Base-by-base conservation (phyloP, 35 echinoderm and acorn worm genomes). In the Diadema setosum region DNA sequence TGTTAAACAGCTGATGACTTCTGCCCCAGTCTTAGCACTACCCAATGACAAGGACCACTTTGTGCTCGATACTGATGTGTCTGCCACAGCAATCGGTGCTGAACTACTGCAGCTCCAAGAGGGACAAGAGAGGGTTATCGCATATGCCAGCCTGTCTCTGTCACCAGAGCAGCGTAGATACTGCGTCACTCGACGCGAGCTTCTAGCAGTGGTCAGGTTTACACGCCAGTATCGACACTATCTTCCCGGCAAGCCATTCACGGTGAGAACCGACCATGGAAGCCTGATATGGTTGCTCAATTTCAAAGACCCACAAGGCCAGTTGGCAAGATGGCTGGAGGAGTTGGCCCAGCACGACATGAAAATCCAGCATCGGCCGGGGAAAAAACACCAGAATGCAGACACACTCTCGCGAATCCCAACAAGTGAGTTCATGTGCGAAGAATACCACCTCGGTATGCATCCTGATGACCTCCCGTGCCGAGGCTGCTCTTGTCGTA, bases 1-100 rank as follows among this genome's bases (percentile, higher is more conserved):
- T 45, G n/a, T 87, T 12, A 87, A 87, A 23, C 42, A 42, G 21
- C 2, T 18, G 1, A 11, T 90, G 5, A 59, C 39, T 2, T 1
- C 50, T 86, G 16, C 52, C 8, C 88, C 88, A 31, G 42, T 90
- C 41, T 57, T 83, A 3, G 39, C 12, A 3, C 69, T 24, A 45
- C 86, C 86, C 15, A 17, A 46, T 4, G 4, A 4, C 25, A 46
- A 84, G 3, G 44, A 36, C 2, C 7, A 32, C 9, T 84, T 90
- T 42, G 70, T 90, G 2, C 27, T 90, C 20, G 88, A 84, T 23
- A 84, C 88, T 4, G 88, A 90, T 84, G 80, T 81, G 3, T 83
- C 75, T 34, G 30, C 26, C 2, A 3, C 3, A 20, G 86, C 4
- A n/a, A 44, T 89, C 3, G 86, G 74, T 2, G 75, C 7, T 36